Percentiles rank a stretch among this genome's conserved stretches.
These are phyloP conservation scores for Trichonephila inaurata DNA, from an alignment of 1,140 invertebrate species.

Conservation along the genomic window DNA sequence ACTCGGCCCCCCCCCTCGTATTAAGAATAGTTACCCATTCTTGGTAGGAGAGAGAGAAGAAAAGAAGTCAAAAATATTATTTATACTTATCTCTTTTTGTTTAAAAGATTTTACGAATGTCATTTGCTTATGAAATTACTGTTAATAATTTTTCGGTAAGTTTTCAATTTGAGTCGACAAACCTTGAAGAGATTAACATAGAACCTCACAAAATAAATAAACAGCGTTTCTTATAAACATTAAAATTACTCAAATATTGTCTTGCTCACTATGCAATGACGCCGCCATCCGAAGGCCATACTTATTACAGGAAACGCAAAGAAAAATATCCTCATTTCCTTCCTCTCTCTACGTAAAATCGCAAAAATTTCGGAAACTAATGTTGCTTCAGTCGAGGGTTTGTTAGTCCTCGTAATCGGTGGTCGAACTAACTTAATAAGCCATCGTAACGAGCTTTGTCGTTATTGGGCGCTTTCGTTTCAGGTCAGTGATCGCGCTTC, in stretches of 20 bases:
- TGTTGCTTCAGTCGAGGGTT: slow-evolving; percentile 2
- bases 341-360: neutral
- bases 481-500: slow-evolving; percentile 67
- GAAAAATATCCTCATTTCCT: neutral
- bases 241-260: neutral
- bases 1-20: no score
- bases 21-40: no score
- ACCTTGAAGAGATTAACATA: neutral
- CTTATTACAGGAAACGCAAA: neutral
- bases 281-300: neutral
- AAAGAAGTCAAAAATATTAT: no score
- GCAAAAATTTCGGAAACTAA: slow-evolving; percentile 47
- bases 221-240: neutral
- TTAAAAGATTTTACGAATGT: no score
- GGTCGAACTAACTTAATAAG: slow-evolving; percentile 64
- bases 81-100: no score
- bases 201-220: neutral
- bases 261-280: neutral
- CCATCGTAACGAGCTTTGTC: slow-evolving; percentile 66
- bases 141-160: no score
- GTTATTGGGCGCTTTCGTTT: slow-evolving; percentile 74
- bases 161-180: neutral
- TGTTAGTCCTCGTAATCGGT: slow-evolving; percentile 66
- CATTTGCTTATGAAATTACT: no score
- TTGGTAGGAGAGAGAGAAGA: no score